Base-by-base conservation (phyloP, 2,113 vertebrate species). In the Pseudorectes ferrugineus region DNA sequence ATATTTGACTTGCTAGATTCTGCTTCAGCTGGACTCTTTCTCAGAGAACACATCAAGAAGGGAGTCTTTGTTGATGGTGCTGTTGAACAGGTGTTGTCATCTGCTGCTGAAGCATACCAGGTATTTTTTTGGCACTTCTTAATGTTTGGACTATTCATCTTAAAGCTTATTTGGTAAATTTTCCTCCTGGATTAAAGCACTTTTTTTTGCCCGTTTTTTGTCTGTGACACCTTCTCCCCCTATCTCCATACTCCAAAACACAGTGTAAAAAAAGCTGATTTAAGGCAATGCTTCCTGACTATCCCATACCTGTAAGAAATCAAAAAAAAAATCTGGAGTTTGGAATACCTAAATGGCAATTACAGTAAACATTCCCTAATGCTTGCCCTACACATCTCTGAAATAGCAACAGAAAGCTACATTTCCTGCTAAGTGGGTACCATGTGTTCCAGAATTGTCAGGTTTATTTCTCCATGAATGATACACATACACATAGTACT, bases 41-140 rank as follows among this genome's bases (percentile, higher is more conserved):
- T 99, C 52, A 97, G 99, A 78, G 99, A 99, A n/a, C 99, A 99
- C 73, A 99, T 99, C 84, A 99, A 99, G 97, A 99, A 99, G 89
- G 99, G 99, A 9, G 98, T 99, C 38, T 99, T 99, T 97, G 98
- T 99, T 36, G 99, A 99, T 51, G 99, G 99, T 68, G 99, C 99
- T 1, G 98, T 99, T 85, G 99, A 99, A 89, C 99, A 99, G 91
- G 98, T 98, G 93, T 97, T 99, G 72, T 98, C 98, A 48, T 99
- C 99, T 33, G 99, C 99, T 9, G 98, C 99, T 25, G 99, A 99
- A 96, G 99, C 99, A 23, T 99, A 99, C 93, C 99, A 99, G 98
- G 99, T 99, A 97, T 73, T 36, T 93, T 93, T 80, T 78, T 67
- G 54, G 62, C 21, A 36, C 13, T 51, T 40, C 48, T 65, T 83